A percentile compares a stretch with the other conserved stretches of the same genome.
Conservation (phyloP, 2,113 vertebrate species). For the Prochilodus magdalenae region DNA sequence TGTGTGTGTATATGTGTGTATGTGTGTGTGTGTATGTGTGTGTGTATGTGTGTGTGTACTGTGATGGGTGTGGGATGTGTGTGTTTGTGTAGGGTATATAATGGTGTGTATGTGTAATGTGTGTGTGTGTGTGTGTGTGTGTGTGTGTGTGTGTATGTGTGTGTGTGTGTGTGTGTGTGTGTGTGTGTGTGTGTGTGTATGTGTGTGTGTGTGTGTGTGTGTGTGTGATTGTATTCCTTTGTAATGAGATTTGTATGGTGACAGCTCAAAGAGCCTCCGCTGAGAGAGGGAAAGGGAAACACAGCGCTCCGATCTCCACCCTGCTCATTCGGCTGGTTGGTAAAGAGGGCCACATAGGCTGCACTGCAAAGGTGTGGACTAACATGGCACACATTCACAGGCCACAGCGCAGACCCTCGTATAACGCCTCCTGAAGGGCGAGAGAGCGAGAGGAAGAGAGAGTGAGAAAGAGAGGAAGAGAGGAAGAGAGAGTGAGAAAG, state of each 20-base stretch:
- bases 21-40: no score
- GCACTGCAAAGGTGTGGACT: conserved; percentile 1
- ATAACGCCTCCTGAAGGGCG: neutral
- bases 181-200: no score
- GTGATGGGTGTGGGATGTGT: no score
- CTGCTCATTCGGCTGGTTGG: neutral
- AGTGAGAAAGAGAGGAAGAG: conserved; percentile 1
- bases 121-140: no score
- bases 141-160: no score
- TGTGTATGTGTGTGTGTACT: no score
- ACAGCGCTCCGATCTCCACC: neutral
- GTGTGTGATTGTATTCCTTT: neutral
- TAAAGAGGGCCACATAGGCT: neutral
- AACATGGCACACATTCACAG: neutral
- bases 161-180: no score
- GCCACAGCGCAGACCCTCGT: neutral
- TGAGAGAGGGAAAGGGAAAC: conserved; percentile 41
- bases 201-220: conserved; percentile 32
- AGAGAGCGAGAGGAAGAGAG: conserved; percentile 10
- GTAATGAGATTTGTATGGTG: conserved; percentile 17
- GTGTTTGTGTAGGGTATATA: no score
- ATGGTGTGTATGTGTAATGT: no score
- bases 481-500: neutral
- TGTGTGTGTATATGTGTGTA: no score
- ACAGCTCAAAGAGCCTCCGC: neutral